phyloP scores from a whole-genome alignment of 2,888 invertebrate genomes.

The Scrobipalpa atriplicella region DNA sequence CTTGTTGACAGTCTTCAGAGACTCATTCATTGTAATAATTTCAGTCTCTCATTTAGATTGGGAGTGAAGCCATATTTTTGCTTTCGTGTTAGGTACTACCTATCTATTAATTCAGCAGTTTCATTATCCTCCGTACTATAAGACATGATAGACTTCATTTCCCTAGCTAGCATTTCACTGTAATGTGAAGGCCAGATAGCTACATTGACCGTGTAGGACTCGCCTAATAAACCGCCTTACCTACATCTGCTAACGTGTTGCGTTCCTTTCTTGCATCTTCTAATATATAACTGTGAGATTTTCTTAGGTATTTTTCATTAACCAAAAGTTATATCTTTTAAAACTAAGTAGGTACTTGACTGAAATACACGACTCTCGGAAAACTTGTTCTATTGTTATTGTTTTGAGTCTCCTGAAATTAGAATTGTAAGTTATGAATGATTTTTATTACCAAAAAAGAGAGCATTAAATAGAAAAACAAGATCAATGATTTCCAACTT shows the following conservation, averaged over 20 bases:
- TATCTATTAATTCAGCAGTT: neutral
- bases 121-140: neutral
- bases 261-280: no score
- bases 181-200: neutral
- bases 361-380: no score
- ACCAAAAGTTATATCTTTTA: no score
- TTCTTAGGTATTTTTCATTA: no score
- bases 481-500: neutral
- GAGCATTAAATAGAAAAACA: neutral
- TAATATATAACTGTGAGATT: no score
- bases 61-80: neutral
- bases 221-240: neutral
- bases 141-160: neutral
- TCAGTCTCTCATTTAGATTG: neutral
- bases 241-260: neutral
- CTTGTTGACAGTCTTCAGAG: slow-evolving; percentile 3
- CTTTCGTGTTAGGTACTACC: no score
- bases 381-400: no score
- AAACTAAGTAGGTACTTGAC: no score
- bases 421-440: no score
- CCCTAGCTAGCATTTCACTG: neutral
- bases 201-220: slow-evolving; percentile 6
- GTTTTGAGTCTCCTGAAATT: no score
- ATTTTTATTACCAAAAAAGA: no score
- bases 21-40: neutral